Percentiles rank a stretch among this genome's conserved stretches.
phyloP scores from a whole-genome alignment of 2,113 vertebrate genomes.

The Carassius gibelio region DNA sequence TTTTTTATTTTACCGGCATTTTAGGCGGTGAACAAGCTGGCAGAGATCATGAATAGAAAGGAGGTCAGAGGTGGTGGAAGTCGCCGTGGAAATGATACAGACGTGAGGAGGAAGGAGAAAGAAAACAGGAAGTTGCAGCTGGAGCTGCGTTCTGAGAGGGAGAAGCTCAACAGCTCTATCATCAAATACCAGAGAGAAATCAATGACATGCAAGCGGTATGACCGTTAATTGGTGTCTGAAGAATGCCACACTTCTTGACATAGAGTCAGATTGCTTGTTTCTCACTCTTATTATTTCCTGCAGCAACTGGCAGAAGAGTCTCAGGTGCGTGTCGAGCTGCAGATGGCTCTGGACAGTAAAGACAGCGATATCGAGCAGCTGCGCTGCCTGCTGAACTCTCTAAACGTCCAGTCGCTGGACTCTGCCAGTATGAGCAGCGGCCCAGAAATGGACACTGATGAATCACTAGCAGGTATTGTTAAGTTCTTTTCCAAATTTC shows the following conservation, averaged over 20 bases:
- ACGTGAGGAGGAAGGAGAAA: conserved; percentile 94
- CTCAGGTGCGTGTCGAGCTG: conserved; percentile 91
- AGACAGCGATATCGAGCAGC: conserved; percentile 98
- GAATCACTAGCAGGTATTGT: conserved; percentile 86
- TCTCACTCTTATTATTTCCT: conserved; percentile 24
- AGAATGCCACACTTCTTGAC: neutral
- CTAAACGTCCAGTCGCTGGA: conserved; percentile 89
- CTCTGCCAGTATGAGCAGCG: conserved; percentile 89
- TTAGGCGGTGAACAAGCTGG: conserved; percentile 96
- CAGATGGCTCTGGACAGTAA: conserved; percentile 99
- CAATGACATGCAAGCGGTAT: conserved; percentile 97
- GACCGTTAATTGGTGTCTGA: conserved; percentile 41
- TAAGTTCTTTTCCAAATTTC: neutral
- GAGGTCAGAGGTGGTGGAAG: conserved; percentile 80
- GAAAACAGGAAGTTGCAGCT: conserved; percentile 97
- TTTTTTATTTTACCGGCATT: neutral
- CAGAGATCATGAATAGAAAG: conserved; percentile 98
- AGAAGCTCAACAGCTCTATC: conserved; percentile 94
- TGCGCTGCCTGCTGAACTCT: conserved; percentile 87
- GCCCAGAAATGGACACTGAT: conserved; percentile 89
- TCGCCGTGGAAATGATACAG: conserved; percentile 92
- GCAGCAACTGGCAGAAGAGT: conserved; percentile 95
- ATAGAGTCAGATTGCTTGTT: neutral
- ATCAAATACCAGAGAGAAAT: conserved; percentile 97
- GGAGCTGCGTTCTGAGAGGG: conserved; percentile 93